These are phyloP conservation scores for Punctoribates punctum DNA, from an alignment of 2,888 invertebrate genomes.

Conservation along the genomic window DNA sequence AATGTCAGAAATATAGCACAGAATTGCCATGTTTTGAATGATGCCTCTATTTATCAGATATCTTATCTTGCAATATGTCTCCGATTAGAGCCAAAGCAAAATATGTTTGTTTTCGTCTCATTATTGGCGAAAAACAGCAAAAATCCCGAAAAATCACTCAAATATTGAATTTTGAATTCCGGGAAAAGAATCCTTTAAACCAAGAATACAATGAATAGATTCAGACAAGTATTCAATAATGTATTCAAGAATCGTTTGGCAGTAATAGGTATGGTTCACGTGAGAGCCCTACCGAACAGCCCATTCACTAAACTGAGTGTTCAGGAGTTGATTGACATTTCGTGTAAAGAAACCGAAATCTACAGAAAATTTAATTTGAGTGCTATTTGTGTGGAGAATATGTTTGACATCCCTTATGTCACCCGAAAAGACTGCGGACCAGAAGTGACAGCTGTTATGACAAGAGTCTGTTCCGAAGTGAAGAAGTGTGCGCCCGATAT, in stretches of 20 bases:
- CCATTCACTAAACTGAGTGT: slow-evolving; percentile 61
- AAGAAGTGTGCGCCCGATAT: slow-evolving; percentile 58
- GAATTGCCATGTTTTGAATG: too few relatives aligned
- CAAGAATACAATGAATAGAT: not conserved
- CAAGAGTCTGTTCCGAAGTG: slow-evolving; percentile 63
- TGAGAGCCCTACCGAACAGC: slow-evolving; percentile 66
- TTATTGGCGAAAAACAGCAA: too few relatives aligned
- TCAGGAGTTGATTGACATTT: slow-evolving; percentile 60
- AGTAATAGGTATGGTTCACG: slow-evolving; percentile 69
- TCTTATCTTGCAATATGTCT: too few relatives aligned
- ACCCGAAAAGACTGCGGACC: slow-evolving; percentile 61
- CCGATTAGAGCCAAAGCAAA: too few relatives aligned
- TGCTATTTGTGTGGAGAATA: slow-evolving; percentile 67
- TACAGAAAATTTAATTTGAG: slow-evolving; percentile 62
- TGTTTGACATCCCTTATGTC: slow-evolving; percentile 72
- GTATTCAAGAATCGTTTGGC: not conserved
- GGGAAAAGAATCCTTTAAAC: not conserved
- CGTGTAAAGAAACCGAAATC: slow-evolving; percentile 62
- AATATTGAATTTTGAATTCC: too few relatives aligned
- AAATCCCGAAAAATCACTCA: too few relatives aligned
- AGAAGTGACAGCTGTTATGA: slow-evolving; percentile 67
- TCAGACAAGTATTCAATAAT: not conserved
- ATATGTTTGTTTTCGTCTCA: too few relatives aligned
- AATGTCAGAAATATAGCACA: too few relatives aligned
- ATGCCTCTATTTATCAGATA: too few relatives aligned